A percentile compares a stretch with the other conserved stretches of the same genome.
phyloP scores from a whole-genome alignment of 92 coral and sea anemone species.

The Heteractis magnifica region DNA sequence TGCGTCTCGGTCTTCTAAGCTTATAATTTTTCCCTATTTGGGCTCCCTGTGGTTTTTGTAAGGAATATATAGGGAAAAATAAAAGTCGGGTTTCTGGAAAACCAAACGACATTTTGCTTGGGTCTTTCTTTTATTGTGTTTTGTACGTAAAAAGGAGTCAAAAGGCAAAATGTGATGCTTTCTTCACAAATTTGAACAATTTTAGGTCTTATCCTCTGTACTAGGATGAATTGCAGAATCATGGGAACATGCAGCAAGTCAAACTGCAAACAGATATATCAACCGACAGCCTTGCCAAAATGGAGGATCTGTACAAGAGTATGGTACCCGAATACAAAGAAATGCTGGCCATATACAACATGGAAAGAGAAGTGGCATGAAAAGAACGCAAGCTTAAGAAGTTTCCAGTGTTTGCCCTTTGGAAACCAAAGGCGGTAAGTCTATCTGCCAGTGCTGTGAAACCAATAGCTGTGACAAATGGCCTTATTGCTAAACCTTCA shows the following conservation, averaged over 20 bases:
- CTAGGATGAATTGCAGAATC: background rate
- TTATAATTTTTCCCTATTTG: conserved; percentile 1
- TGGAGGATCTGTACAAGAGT: conserved; percentile 25
- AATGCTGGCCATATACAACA: conserved; percentile 30
- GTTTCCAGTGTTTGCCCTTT: conserved; percentile 25
- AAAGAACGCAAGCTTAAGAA: conserved; percentile 19
- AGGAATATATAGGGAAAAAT: background rate
- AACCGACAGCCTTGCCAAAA: conserved; percentile 6
- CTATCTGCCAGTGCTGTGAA: background rate
- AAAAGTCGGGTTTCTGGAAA: background rate
- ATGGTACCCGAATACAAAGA: conserved; percentile 12
- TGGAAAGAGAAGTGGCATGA: conserved; percentile 31
- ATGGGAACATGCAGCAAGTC: too few relatives aligned
- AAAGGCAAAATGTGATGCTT: background rate
- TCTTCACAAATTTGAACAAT: conserved; percentile 4
- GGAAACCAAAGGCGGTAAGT: conserved; percentile 19
- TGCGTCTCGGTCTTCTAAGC: background rate
- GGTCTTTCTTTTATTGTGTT: conserved; percentile 1
- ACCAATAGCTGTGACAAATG: background rate
- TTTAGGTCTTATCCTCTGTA: conserved; percentile 1
- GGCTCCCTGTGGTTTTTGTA: conserved; percentile 1
- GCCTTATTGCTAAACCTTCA: background rate
- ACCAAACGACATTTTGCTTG: background rate
- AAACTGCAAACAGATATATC: background rate
- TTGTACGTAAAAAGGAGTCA: background rate